Percentiles rank a stretch among this genome's conserved stretches.
phyloP scores from a whole-genome alignment of 2,797 vertebrate species.

The Scyliorhinus canicula region DNA sequence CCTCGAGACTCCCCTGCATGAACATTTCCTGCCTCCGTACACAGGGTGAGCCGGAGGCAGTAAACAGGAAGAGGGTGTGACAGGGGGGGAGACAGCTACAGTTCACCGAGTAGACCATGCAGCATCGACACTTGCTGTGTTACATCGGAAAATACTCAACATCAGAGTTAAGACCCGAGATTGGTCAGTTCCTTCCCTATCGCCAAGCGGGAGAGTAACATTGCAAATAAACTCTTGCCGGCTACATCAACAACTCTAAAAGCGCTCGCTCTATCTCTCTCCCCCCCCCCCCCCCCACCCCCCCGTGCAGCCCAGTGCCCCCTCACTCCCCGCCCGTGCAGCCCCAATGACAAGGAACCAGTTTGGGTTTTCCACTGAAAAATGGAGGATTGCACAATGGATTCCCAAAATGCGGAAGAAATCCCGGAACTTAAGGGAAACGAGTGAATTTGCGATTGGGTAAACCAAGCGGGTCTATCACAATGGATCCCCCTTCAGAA shows the following conservation, averaged over 20 bases:
- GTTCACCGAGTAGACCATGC: too few species aligned
- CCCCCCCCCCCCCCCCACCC: background rate
- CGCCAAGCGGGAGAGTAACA: background rate
- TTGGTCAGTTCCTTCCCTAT: background rate
- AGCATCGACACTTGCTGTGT: background rate
- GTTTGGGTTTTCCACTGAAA: too few species aligned
- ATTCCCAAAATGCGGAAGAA: too few species aligned
- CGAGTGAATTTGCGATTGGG: background rate
- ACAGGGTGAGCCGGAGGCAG: background rate
- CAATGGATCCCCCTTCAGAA: background rate
- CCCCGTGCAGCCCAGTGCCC: too few species aligned
- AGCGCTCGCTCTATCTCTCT: background rate
- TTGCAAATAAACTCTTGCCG: background rate
- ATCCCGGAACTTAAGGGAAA: background rate
- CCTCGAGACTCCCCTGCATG: background rate
- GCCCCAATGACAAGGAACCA: background rate
- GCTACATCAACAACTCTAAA: background rate
- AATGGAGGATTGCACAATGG: too few species aligned
- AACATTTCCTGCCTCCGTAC: background rate
- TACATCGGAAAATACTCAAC: background rate
- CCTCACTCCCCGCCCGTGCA: background rate
- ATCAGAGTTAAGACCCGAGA: background rate
- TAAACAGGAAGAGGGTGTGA: background rate
- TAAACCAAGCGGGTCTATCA: background rate
- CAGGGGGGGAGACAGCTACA: background rate